A percentile compares a stretch with the other conserved stretches of the same genome.
These are phyloP conservation scores for Galerucella calmariensis DNA, from an alignment of 2,888 invertebrate species.

Conservation along the genomic window DNA sequence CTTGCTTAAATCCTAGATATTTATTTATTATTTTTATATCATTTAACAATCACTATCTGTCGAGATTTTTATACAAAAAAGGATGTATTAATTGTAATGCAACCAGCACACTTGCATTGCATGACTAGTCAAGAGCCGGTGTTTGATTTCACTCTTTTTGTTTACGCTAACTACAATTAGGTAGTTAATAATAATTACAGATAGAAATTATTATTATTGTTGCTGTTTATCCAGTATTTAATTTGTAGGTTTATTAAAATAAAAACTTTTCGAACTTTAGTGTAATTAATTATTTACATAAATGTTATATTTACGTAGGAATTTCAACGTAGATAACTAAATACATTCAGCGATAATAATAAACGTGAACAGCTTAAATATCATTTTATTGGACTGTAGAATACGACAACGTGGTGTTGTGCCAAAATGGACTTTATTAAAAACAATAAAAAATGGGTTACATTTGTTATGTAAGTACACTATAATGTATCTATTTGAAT, in stretches of 20 bases:
- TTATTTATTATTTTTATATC: no score
- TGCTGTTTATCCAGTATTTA: background rate
- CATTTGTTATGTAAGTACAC: constrained; percentile 13
- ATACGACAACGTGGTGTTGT: constrained; percentile 10
- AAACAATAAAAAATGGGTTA: constrained; percentile 15
- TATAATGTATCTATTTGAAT: no score
- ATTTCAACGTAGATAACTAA: background rate
- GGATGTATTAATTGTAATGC: no score
- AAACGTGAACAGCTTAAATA: background rate
- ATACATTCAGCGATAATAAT: background rate
- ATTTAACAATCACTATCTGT: no score
- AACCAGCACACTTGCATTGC: no score
- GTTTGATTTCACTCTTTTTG: no score
- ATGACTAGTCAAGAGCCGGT: no score
- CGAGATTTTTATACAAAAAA: no score
- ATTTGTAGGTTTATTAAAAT: background rate
- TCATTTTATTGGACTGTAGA: background rate
- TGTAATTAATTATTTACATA: background rate
- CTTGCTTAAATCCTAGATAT: no score
- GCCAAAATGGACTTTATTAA: constrained; percentile 9
- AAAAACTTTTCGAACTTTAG: background rate
- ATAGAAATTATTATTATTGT: background rate
- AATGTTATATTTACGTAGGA: background rate
- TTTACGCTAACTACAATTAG: no score
- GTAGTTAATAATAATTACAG: no score